Percentiles rank a stretch among this genome's conserved stretches.
Conservation (phyloP, 1,140 invertebrate species). For the Saccostrea glomerata region DNA sequence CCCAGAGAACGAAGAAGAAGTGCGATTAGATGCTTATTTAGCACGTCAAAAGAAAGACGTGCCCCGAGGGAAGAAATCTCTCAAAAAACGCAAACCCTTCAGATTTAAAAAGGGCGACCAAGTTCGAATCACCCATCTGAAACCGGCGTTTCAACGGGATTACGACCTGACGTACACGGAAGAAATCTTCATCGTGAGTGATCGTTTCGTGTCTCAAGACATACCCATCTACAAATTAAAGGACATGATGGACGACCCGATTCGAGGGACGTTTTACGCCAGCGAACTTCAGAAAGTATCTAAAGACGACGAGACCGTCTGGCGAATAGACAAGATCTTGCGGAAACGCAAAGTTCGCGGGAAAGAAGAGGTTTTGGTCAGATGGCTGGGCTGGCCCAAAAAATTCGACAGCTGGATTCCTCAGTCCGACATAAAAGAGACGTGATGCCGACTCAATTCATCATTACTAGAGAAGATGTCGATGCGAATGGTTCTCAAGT, state of each 20-base stretch:
- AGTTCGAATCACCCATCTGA: constrained; percentile 35
- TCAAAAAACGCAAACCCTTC: constrained; percentile 19
- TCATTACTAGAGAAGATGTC: neutral
- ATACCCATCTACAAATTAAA: constrained; percentile 42
- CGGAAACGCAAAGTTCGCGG: constrained; percentile 10
- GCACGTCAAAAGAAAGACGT: constrained; percentile 24
- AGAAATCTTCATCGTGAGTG: constrained; percentile 43
- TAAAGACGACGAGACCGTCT: constrained; percentile 38
- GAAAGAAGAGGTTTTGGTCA: constrained; percentile 30
- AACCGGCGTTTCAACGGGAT: constrained; percentile 37
- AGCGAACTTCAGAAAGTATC: too few relatives aligned
- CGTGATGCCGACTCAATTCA: neutral
- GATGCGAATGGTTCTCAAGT: constrained; percentile 21
- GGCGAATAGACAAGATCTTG: constrained; percentile 50
- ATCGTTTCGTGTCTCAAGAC: neutral
- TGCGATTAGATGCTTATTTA: constrained; percentile 27
- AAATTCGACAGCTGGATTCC: constrained; percentile 51
- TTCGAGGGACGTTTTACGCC: neutral
- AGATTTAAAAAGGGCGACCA: constrained; percentile 40
- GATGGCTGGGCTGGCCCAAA: constrained; percentile 44
- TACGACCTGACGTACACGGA: constrained; percentile 52
- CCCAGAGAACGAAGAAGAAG: constrained; percentile 39
- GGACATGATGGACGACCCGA: constrained; percentile 31
- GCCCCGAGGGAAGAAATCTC: neutral
- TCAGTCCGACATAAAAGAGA: constrained; percentile 26